These are phyloP conservation scores for Anoplopoma fimbria DNA, from an alignment of 2,113 vertebrate species.

Conservation along the genomic window DNA sequence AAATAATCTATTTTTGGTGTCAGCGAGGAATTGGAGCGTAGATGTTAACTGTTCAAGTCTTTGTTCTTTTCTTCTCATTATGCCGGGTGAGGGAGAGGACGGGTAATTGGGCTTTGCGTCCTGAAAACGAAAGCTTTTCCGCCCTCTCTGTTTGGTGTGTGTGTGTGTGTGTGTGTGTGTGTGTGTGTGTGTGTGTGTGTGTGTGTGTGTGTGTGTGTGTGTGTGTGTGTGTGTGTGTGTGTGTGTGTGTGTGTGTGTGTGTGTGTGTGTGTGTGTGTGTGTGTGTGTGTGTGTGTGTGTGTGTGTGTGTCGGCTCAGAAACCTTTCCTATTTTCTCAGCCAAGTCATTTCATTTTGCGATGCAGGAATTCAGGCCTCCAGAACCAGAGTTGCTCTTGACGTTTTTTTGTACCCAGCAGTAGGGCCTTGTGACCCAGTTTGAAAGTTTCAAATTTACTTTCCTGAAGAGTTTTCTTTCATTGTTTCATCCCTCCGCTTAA, in stretches of 20 bases:
- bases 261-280: neutral
- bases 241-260: neutral
- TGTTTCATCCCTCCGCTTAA: neutral
- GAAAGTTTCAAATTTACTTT: neutral
- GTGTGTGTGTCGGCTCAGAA: neutral
- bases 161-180: neutral
- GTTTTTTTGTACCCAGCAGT: constrained; percentile 3
- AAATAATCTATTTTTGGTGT: neutral
- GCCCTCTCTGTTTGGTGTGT: neutral
- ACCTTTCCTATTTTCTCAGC: too few relatives aligned
- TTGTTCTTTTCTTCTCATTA: constrained; percentile 20
- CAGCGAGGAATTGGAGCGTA: neutral
- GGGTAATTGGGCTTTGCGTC: constrained; percentile 60
- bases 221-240: neutral
- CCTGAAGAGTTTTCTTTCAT: neutral
- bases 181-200: neutral
- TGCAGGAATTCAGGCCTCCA: constrained; percentile 18
- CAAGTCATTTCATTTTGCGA: constrained; percentile 21
- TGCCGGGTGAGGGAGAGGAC: constrained; percentile 57
- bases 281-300: neutral
- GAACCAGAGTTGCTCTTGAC: constrained; percentile 23
- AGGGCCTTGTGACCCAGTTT: constrained; percentile 38
- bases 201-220: neutral
- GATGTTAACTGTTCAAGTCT: constrained; percentile 9
- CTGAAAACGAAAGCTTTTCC: constrained; percentile 58